phyloP scores from a whole-genome alignment of 2,113 vertebrate species.

The Pandion haliaetus region DNA sequence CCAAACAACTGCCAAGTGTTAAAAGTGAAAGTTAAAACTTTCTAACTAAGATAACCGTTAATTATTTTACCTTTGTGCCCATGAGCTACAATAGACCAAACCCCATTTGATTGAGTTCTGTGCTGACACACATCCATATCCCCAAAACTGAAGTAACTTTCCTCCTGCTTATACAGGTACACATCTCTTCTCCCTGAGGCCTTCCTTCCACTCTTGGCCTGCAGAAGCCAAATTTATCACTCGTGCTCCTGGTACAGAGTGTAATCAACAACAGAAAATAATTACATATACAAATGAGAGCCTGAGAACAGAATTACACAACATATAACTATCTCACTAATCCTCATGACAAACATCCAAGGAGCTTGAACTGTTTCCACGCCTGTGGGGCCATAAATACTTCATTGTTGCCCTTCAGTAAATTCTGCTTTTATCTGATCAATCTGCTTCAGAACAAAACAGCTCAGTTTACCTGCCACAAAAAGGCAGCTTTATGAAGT shows the following conservation, averaged over 20 bases:
- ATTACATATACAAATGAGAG: neutral
- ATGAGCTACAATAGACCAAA: neutral
- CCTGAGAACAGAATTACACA: neutral
- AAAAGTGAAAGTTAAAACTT: neutral
- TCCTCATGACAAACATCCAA: neutral
- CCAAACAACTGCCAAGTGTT: neutral
- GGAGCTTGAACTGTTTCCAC: neutral
- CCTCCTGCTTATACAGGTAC: neutral
- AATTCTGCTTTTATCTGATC: neutral
- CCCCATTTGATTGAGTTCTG: neutral
- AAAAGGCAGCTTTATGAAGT: neutral
- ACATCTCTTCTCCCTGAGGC: neutral
- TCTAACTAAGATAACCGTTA: neutral
- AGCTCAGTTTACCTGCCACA: neutral
- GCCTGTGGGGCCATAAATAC: neutral
- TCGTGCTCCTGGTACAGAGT: neutral
- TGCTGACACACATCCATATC: neutral
- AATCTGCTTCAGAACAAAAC: neutral
- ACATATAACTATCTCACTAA: neutral
- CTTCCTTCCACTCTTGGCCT: neutral
- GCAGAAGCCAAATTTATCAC: neutral
- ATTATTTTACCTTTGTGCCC: neutral
- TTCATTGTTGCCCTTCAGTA: neutral
- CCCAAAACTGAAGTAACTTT: neutral
- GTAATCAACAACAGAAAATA: neutral